Evolutionary conservation across 1,140 invertebrate genomes (phyloP), one percentile per base, ranked within the genome.

Genomic region (Cyphomyrmex costatus): DNA sequence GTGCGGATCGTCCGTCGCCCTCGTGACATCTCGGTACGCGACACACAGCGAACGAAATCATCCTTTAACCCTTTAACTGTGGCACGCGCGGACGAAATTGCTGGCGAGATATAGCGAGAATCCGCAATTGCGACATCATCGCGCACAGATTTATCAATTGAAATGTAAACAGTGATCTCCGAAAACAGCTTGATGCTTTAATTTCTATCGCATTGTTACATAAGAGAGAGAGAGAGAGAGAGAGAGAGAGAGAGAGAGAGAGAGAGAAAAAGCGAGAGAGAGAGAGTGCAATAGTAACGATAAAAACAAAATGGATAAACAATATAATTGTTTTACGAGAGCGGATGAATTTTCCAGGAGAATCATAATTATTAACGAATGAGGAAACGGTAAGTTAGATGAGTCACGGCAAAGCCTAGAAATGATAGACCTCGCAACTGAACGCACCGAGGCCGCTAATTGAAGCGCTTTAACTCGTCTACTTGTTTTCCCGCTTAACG

Each of bases 381-480:
- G 33, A 36, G 24, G 27, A 42, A 88, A 60, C 24, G 27, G 51
- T 33, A 68, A 87, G 51, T 88, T 56, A 77, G 36, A 84, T 84
- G 86, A 85, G 14, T 91, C 88, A 85, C 68, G 53, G 30, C 53
- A 21, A 85, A 51, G 42, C 14, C 56, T 60, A 42, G 70, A 87
- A 87, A 83, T 53, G 68, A 87, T 83, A 53, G 53, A 77, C n/a
- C 46, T 51, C 49, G 76, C 12, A 73, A 49, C 51, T 56, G 46
- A 86, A 30, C 27, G 46, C 66, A 53, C 24, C 79, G 60, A 33
- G 61, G 10, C 46, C 42, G 87, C 70, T 88, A 88, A 88, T 88
- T 88, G 87, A 80, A 56, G 27, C 78, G 86, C 46, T 77, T 84
- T 53, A 88, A 84, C 86, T 53, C 46, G 53, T 88, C 70, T 63